A percentile compares a stretch with the other conserved stretches of the same genome.
phyloP scores from a whole-genome alignment of 2,888 invertebrate genomes.

The Lithophane socia region DNA sequence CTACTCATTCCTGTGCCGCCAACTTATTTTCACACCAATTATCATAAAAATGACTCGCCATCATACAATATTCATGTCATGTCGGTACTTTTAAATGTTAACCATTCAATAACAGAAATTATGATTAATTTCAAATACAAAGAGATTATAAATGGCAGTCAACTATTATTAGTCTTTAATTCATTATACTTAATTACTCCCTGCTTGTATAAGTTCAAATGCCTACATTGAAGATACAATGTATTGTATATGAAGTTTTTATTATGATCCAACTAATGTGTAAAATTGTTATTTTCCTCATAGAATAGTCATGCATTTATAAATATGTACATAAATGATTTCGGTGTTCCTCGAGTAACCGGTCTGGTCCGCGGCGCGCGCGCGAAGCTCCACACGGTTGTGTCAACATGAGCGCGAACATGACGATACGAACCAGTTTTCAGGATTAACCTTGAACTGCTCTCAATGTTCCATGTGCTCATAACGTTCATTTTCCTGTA shows the following conservation, averaged over 20 bases:
- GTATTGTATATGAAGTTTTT: not conserved
- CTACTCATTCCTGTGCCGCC: not conserved
- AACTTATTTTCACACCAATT: slow-evolving; percentile 13
- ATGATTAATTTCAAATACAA: not conserved
- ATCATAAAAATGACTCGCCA: slow-evolving; percentile 4
- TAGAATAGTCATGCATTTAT: slow-evolving; percentile 19
- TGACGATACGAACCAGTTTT: slow-evolving; percentile 21
- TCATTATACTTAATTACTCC: not conserved
- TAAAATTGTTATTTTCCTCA: slow-evolving; percentile 31
- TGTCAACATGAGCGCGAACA: slow-evolving; percentile 15
- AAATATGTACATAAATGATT: slow-evolving; percentile 29
- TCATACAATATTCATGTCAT: slow-evolving; percentile 9
- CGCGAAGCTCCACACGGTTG: not conserved
- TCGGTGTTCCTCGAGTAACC: slow-evolving; percentile 23
- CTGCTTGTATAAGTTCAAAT: not conserved
- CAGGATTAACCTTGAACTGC: slow-evolving; percentile 23
- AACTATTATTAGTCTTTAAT: not conserved
- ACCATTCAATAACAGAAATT: slow-evolving; percentile 9
- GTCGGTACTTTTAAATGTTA: slow-evolving; percentile 12
- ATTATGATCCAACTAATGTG: not conserved
- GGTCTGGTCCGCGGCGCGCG: slow-evolving; percentile 9
- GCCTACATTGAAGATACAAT: not conserved
- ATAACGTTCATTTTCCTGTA: slow-evolving; percentile 14
- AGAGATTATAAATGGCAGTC: not conserved
- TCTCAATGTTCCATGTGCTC: not conserved